phyloP scores from a whole-genome alignment of 2,113 vertebrate genomes.

The Butorides virescens region DNA sequence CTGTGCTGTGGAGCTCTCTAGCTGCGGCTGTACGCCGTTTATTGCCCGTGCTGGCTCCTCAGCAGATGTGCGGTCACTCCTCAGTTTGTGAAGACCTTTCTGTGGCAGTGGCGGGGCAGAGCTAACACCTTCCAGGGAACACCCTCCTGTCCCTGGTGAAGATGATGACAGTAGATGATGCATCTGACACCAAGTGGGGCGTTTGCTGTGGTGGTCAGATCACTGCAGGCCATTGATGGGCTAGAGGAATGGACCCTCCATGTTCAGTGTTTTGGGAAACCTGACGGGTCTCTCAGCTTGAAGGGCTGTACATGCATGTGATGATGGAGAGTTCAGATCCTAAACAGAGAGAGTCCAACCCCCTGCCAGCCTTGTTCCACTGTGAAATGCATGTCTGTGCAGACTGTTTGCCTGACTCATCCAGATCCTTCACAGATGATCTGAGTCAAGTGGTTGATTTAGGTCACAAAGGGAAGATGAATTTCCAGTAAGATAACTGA shows the following conservation, averaged over 20 bases:
- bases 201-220: neutral
- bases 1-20: neutral
- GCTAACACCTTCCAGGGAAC: neutral
- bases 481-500: neutral
- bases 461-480: neutral
- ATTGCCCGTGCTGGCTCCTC: neutral
- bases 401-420: neutral
- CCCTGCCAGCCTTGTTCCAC: neutral
- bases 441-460: neutral
- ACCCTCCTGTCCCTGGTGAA: neutral
- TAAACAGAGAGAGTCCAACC: neutral
- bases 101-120: neutral
- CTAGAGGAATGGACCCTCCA: neutral
- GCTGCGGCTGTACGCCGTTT: neutral
- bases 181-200: neutral
- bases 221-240: accelerated
- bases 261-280: neutral
- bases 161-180: neutral
- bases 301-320: neutral
- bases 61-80: neutral
- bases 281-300: neutral
- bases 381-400: neutral
- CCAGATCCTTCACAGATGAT: neutral
- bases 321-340: neutral
- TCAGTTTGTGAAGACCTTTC: neutral